These are phyloP conservation scores for Sprattus sprattus DNA, from an alignment of 2,113 vertebrate genomes.

Conservation along the genomic window DNA sequence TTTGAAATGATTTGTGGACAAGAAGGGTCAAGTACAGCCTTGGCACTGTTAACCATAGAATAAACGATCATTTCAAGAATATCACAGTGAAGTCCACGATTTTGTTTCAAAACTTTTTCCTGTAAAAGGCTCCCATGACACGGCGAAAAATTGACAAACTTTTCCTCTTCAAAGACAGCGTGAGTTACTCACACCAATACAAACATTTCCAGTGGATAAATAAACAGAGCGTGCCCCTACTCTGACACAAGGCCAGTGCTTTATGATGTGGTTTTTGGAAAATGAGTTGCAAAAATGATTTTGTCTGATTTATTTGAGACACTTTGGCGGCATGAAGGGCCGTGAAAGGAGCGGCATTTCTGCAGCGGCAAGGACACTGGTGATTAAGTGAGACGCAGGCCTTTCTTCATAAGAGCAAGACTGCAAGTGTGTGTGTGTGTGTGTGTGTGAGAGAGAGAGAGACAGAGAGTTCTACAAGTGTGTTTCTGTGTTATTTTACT, in stretches of 20 bases:
- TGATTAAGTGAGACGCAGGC: not conserved
- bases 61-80: not conserved
- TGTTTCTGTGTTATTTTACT: too few relatives aligned
- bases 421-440: not conserved
- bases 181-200: not conserved
- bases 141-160: not conserved
- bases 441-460: not conserved
- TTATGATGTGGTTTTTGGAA: conserved; percentile 10
- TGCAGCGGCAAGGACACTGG: not conserved
- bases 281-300: conserved; percentile 36
- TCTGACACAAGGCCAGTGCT: not conserved
- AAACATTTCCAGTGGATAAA: conserved; percentile 7
- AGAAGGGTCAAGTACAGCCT: not conserved
- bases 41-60: not conserved
- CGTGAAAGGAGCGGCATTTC: conserved; percentile 7
- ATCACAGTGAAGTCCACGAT: not conserved
- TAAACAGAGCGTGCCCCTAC: not conserved
- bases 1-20: not conserved
- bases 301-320: conserved; percentile 12
- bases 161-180: not conserved
- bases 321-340: not conserved
- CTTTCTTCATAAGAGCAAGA: not conserved
- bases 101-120: not conserved
- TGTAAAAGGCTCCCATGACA: not conserved
- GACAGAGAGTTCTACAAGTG: not conserved